These are phyloP conservation scores for Meiosimyza platycephala DNA, from an alignment of 2,888 invertebrate genomes.

Conservation along the genomic window DNA sequence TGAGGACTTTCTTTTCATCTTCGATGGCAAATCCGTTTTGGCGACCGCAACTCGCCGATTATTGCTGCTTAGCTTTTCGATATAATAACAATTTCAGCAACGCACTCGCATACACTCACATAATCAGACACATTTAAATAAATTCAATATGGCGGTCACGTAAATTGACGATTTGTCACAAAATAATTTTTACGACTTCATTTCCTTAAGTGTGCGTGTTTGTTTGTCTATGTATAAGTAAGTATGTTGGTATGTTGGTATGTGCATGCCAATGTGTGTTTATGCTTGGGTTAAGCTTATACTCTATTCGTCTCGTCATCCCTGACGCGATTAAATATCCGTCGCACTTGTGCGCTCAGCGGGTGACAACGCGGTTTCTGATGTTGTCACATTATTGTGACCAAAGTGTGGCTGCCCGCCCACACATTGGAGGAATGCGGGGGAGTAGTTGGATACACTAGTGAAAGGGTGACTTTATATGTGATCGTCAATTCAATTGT, in stretches of 20 bases:
- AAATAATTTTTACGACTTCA: conserved; percentile 67
- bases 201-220: conserved; percentile 51
- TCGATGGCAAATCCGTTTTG: background rate
- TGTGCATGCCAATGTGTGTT: conserved; percentile 10
- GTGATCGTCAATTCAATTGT: conserved; percentile 30
- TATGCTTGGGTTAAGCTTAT: conserved; percentile 10
- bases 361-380: conserved; percentile 44
- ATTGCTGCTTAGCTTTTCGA: conserved; percentile 45
- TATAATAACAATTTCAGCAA: conserved; percentile 53
- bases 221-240: background rate
- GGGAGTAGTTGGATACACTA: background rate
- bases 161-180: conserved; percentile 66
- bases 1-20: too few relatives aligned
- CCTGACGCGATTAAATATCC: background rate
- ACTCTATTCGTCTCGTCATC: background rate
- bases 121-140: conserved; percentile 42
- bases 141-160: conserved; percentile 61
- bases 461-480: conserved; percentile 29
- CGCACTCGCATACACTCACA: conserved; percentile 26
- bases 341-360: conserved; percentile 32
- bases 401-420: background rate
- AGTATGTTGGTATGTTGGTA: background rate
- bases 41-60: background rate
- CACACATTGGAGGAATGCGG: background rate
- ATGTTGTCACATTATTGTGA: conserved; percentile 40